phyloP scores from a whole-genome alignment of 2,888 invertebrate species.

The Polydrusus pterygomalis region DNA sequence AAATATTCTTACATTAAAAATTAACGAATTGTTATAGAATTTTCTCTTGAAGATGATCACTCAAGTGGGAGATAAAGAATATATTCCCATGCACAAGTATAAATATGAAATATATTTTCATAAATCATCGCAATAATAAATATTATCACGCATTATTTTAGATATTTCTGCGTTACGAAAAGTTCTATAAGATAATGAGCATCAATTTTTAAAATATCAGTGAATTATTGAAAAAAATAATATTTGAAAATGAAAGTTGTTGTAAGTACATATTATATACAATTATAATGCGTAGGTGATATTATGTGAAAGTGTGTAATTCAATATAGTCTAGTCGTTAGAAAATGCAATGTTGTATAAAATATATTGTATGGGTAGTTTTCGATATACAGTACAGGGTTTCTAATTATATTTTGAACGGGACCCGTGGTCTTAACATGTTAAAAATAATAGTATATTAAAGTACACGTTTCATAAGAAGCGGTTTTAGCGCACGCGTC shows the following conservation, averaged over 20 bases:
- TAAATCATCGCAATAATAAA: conserved; percentile 3
- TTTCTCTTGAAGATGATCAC: not conserved
- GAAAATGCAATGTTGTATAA: not conserved
- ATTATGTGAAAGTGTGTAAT: not conserved
- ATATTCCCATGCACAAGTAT: conserved; percentile 26
- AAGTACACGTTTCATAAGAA: too few species aligned
- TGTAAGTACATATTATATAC: not conserved
- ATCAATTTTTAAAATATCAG: not conserved
- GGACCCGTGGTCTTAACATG: too few species aligned
- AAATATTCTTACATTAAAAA: not conserved
- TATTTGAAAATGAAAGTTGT: conserved; percentile 6
- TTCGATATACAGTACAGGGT: too few species aligned
- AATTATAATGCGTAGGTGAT: not conserved
- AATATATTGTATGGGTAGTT: not conserved
- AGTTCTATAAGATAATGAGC: not conserved
- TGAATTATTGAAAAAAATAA: not conserved
- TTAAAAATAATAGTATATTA: too few species aligned
- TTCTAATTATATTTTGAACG: too few species aligned
- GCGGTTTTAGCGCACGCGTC: too few species aligned
- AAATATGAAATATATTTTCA: conserved; percentile 24
- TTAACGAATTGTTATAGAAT: not conserved
- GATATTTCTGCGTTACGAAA: not conserved
- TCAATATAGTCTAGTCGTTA: not conserved
- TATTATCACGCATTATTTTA: not conserved
- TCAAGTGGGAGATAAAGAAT: conserved; percentile 32